Base-by-base conservation (phyloP, 2,888 invertebrate species). In the Eumacrocentrus americanus region DNA sequence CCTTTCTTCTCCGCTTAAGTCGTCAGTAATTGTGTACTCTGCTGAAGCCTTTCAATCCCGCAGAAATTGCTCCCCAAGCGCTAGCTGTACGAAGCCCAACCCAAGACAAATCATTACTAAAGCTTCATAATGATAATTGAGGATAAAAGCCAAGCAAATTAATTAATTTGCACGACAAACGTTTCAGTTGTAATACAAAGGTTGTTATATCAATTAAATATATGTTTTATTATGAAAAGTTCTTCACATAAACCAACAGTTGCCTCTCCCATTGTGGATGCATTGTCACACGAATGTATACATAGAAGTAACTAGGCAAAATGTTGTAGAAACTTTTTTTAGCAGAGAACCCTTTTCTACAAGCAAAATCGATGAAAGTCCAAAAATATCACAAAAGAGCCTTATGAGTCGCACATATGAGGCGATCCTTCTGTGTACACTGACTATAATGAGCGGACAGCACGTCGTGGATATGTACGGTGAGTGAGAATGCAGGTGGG, bases 241-340 rank as follows among this genome's bases (percentile, higher is more conserved):
- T 12, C 7, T 4, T 12, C 20, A 42, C 20, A 9, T 20, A n/a
- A n/a, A n/a, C n/a, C n/a, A n/a, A n/a, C n/a, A n/a, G n/a, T n/a
- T n/a, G n/a, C n/a, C n/a, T 18, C 11, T 16, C 7, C 18, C 42
- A 42, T 18, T 42, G 42, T 18, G 11, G 20, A 16, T 1, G 4
- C 20, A 42, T 42, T 42, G 20, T 42, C 42, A 42, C 20, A 18
- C 20, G 18, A 42, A 42, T 42, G 20, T 16, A 42, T 42, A 42
- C 20, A 20, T n/a, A 18, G 4, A 42, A 42, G 42, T 20, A 42
- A 18, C 20, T 42, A 11, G 20, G n/a, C n/a, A n/a, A n/a, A n/a
- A n/a, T n/a, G n/a, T n/a, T n/a, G n/a, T n/a, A n/a, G n/a, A n/a
- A n/a, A n/a, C n/a, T n/a, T n/a, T n/a, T n/a, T n/a, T n/a, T n/a